Evolutionary conservation across 2,797 vertebrate species (phyloP), one percentile per base, ranked within the genome.

Genomic region (Tapera naevia): DNA sequence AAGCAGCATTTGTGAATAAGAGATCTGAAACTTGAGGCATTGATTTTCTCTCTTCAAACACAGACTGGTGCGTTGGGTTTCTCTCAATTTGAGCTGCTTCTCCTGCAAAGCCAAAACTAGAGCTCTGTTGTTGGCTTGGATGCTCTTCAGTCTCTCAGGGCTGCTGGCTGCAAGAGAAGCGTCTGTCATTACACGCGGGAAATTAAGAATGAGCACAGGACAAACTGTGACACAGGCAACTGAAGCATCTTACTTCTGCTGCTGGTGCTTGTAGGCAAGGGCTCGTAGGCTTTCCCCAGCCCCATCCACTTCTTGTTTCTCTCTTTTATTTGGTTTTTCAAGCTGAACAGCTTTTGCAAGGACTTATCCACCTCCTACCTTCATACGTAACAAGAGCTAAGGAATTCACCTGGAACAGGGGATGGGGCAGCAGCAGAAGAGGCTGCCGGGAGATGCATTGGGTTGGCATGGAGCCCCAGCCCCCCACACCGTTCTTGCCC

Each of bases 101-200:
- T 46, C 13, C 43, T 46, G 56, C 56, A 88, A 45, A 62, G 48
- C 50, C 61, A 72, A 48, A 17, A 35, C 48, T 14, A 79, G 43
- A 46, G 37, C 61, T 79, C 23, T 46, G 48, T 15, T 73, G 50
- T 41, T 80, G 56, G 37, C 56, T 7, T 58, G 37, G 43, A 32
- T 9, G 43, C 28, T 79, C 66, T 33, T 22, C 54, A 62, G 41
- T 19, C 1, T 2, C 15, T 4, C 21, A 23, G 4, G 9, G 35
- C 37, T 30, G 13, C 66, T 27, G 73, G 35, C 84, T 87, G 72
- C 48, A 76, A 37, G 35, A 57, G 35, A 79, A 67, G 12, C 1
- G 0, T 7, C 60, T 8, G 2, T 18, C 7, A 1, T 50, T 14
- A 73, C 12, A 4, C 15, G 2, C 0, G 1, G 9, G 48, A 46